Evolutionary conservation across 2,888 invertebrate genomes (phyloP), one percentile per base, ranked within the genome.

Genomic region (Tipula helvola): DNA sequence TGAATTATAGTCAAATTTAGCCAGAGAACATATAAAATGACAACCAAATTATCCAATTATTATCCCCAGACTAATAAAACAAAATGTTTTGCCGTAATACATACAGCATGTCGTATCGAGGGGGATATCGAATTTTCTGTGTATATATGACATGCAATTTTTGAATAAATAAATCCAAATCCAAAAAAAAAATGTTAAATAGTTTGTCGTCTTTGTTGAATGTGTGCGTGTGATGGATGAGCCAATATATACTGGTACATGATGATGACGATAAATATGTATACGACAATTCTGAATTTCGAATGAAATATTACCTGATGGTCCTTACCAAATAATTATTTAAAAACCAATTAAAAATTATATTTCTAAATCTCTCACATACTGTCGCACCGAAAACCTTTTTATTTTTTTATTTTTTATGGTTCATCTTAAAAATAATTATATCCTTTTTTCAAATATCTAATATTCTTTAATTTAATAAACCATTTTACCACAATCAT

Each of bases 401-500:
- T 28, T 28, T 52, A n/a, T n/a, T n/a, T n/a, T n/a, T n/a, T n/a
- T n/a, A n/a, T n/a, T 52, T 52, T 52, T n/a, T 52, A 28, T 71
- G 71, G 71, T 71, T 71, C 71, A 71, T 71, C 28, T 71, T 57
- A 57, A 16, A 57, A 71, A 71, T 71, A 71, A 71, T 71, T 18
- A 71, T 71, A 28, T 71, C 71, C 71, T 71, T 71, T 71, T 71
- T 71, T 28, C 28, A 71, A 71, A 71, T 71, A 71, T 71, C 71
- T 71, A 71, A 71, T 71, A 71, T 71, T 71, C 71, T 71, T 71
- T 71, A 71, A 71, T 84, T 84, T 84, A 84, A 84, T 84, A 84
- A 84, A 84, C 84, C 84, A 84, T 84, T 84, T 84, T 84, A 84
- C 84, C 84, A 84, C 84, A 84, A 84, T 36, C 39, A 84, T 41